A percentile compares a stretch with the other conserved stretches of the same genome.
These are phyloP conservation scores for Sylvietta virens DNA, from an alignment of 2,113 vertebrate genomes.

Conservation along the genomic window DNA sequence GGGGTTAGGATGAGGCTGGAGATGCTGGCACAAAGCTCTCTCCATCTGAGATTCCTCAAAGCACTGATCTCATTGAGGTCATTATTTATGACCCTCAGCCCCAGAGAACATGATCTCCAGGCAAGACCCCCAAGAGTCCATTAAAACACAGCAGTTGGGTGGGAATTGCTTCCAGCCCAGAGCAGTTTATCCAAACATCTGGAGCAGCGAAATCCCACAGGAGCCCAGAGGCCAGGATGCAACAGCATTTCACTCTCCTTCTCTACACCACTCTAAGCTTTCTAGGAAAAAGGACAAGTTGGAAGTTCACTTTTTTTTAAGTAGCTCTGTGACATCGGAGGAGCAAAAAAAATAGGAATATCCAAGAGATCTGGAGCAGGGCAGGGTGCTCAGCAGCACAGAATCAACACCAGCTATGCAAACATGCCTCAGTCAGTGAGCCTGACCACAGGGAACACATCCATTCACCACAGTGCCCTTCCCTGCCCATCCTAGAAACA, in stretches of 20 bases:
- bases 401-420: not conserved
- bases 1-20: not conserved
- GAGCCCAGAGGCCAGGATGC: not conserved
- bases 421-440: not conserved
- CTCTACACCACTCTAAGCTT: not conserved
- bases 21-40: not conserved
- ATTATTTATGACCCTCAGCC: not conserved
- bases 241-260: not conserved
- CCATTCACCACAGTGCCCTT: not conserved
- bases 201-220: not conserved
- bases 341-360: not conserved
- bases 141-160: not conserved
- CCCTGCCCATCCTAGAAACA: not conserved
- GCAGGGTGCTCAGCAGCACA: not conserved
- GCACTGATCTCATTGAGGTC: not conserved
- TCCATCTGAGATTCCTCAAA: not conserved
- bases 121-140: not conserved
- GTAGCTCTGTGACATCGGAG: fast-evolving
- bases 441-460: not conserved
- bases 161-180: not conserved
- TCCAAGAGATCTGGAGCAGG: not conserved
- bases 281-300: not conserved
- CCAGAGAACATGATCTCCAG: not conserved
- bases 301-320: not conserved
- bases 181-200: not conserved